These are phyloP conservation scores for Piprites chloris DNA, from an alignment of 2,113 vertebrate genomes.

Conservation along the genomic window DNA sequence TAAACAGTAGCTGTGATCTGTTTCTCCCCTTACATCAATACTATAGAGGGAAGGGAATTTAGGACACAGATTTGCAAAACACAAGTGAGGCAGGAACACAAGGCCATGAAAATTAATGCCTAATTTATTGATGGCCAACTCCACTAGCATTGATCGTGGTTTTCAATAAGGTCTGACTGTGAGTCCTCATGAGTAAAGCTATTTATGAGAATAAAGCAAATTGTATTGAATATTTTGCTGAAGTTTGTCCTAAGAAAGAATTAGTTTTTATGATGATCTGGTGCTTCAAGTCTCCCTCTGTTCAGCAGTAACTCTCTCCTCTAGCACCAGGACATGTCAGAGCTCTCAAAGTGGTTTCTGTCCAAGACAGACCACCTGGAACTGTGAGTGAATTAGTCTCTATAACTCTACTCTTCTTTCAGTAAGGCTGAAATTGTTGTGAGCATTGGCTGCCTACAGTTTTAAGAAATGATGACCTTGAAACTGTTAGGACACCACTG, in stretches of 20 bases:
- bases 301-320: neutral
- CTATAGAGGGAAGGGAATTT: neutral
- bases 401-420: neutral
- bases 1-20: neutral
- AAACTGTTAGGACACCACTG: slow-evolving; percentile 21
- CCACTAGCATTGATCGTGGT: neutral
- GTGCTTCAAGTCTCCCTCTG: neutral
- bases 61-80: neutral
- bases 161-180: neutral
- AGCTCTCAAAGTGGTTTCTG: neutral
- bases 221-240: neutral
- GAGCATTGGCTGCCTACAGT: neutral
- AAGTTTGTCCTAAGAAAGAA: neutral
- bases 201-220: neutral
- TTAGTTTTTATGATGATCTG: neutral
- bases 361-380: neutral
- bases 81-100: neutral
- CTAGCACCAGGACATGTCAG: neutral
- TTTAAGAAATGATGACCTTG: slow-evolving; percentile 51
- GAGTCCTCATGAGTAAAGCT: neutral
- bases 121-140: neutral
- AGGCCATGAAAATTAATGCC: neutral
- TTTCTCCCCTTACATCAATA: neutral
- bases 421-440: neutral
- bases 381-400: neutral